phyloP scores from a whole-genome alignment of 1,140 invertebrate genomes.

The Vanessa atalanta region DNA sequence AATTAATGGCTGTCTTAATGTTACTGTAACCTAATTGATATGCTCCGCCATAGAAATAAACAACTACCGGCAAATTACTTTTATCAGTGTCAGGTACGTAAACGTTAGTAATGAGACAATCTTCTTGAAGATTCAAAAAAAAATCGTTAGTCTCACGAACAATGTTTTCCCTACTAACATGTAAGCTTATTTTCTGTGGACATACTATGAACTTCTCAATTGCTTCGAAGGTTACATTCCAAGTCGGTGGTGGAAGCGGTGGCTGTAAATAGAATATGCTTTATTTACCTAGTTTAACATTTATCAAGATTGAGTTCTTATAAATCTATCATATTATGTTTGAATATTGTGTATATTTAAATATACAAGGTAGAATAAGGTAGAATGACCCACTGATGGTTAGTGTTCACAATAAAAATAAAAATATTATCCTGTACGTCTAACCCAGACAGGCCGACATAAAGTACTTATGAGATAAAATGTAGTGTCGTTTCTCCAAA shows the following conservation, averaged over 20 bases:
- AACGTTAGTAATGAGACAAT: slow-evolving; percentile 40
- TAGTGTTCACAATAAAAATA: too few species aligned
- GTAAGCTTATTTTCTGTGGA: slow-evolving; percentile 29
- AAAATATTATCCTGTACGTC: too few species aligned
- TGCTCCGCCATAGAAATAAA: slow-evolving; percentile 52
- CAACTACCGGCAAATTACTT: slow-evolving; percentile 40
- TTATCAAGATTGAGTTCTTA: neutral
- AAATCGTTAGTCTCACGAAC: neutral
- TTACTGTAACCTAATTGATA: slow-evolving; percentile 44
- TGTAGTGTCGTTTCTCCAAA: too few species aligned
- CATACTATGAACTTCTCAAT: slow-evolving; percentile 43
- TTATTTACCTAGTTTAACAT: neutral
- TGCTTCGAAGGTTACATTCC: slow-evolving; percentile 45
- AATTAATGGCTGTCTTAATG: slow-evolving; percentile 23
- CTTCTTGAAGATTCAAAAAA: slow-evolving; percentile 16
- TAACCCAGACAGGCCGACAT: too few species aligned
- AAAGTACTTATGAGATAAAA: too few species aligned
- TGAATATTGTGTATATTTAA: too few species aligned
- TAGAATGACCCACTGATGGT: too few species aligned
- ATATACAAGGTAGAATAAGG: too few species aligned
- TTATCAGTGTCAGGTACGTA: slow-evolving; percentile 38
- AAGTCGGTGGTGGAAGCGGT: slow-evolving; percentile 49
- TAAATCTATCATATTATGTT: neutral
- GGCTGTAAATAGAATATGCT: slow-evolving; percentile 28
- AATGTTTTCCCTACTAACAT: too few species aligned